These are phyloP conservation scores for Pseudonaja textilis DNA, from an alignment of 2,113 vertebrate genomes.

Conservation along the genomic window DNA sequence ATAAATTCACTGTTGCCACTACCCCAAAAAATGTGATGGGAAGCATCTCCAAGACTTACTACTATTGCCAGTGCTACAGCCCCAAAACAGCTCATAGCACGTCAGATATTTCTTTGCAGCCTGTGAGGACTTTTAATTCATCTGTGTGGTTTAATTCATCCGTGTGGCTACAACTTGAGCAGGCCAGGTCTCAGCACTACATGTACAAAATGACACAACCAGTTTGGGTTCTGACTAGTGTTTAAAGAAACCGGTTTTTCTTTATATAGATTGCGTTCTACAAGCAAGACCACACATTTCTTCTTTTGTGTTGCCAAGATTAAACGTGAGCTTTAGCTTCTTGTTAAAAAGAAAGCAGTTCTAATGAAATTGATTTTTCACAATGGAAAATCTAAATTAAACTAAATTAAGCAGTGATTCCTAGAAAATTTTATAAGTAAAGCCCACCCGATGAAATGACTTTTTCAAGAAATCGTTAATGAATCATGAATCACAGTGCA, in stretches of 20 bases:
- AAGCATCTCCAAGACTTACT: background rate
- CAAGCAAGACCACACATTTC: background rate
- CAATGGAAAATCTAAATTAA: background rate
- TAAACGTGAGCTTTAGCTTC: background rate
- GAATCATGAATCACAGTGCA: background rate
- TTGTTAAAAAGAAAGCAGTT: background rate
- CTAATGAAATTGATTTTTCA: background rate
- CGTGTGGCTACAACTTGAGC: background rate
- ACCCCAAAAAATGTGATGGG: background rate
- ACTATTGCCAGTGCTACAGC: background rate
- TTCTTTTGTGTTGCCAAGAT: background rate
- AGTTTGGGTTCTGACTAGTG: too few relatives aligned
- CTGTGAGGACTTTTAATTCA: background rate
- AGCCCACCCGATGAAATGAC: background rate
- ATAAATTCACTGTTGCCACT: background rate
- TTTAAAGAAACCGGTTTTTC: background rate
- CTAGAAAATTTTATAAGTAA: background rate
- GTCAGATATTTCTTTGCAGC: background rate
- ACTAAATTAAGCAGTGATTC: background rate
- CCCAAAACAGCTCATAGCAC: background rate
- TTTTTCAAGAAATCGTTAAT: background rate
- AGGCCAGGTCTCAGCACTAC: background rate
- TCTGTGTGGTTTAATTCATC: background rate
- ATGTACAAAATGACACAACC: background rate
- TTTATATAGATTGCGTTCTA: background rate